Conservation (phyloP, 2,113 vertebrate species). For the Podocnemis expansa region DNA sequence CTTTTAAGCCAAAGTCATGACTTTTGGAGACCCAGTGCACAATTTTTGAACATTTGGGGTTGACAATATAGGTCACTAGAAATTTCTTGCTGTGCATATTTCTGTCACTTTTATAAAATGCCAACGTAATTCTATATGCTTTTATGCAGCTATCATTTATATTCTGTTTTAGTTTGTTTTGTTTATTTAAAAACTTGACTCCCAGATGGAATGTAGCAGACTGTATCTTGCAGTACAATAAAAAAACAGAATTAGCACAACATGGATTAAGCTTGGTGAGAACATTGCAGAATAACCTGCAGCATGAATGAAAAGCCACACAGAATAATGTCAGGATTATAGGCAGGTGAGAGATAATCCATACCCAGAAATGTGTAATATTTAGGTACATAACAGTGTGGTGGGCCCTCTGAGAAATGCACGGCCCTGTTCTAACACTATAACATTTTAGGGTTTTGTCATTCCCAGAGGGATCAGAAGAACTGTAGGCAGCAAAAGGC, state of each 20-base stretch:
- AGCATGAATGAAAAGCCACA: not conserved
- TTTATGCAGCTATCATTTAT: not conserved
- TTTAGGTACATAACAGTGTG: not conserved
- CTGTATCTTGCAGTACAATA: not conserved
- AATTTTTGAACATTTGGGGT: not conserved
- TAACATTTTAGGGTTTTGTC: not conserved
- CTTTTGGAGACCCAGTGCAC: not conserved
- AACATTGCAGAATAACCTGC: not conserved
- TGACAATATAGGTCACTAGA: not conserved
- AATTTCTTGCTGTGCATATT: not conserved
- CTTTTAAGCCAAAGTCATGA: not conserved
- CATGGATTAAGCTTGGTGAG: not conserved
- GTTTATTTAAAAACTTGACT: not conserved
- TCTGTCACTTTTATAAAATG: not conserved
- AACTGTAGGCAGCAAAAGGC: not conserved
- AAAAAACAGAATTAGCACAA: not conserved
- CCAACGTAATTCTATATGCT: not conserved
- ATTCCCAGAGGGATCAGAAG: not conserved
- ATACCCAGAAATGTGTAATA: not conserved
- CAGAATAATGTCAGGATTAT: not conserved
- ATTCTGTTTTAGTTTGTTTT: not conserved
- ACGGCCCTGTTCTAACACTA: not conserved
- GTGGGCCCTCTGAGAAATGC: accelerated
- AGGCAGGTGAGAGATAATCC: not conserved
- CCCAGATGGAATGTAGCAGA: not conserved